A percentile compares a stretch with the other conserved stretches of the same genome.
Conservation (phyloP, 2,888 invertebrate genomes). For the Criorhina ranunculi region DNA sequence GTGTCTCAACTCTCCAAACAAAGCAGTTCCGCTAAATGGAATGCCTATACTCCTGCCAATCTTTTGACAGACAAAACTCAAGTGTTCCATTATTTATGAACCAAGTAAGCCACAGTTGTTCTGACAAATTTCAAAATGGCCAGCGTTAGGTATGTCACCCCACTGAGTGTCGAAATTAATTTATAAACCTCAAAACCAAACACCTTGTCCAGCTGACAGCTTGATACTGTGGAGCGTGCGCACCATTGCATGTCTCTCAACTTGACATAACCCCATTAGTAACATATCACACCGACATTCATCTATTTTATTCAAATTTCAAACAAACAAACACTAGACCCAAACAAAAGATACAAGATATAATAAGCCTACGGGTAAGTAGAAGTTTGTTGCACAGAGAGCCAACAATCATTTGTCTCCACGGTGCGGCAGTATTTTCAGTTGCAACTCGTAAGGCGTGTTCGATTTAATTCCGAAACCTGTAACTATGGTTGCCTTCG, state of each 20-base stretch:
- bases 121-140: constrained; percentile 35
- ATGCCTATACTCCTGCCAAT: neutral
- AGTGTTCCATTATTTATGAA: constrained; percentile 29
- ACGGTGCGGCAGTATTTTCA: constrained; percentile 22
- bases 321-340: constrained; percentile 25
- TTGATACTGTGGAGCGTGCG: constrained; percentile 44
- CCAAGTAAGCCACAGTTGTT: constrained; percentile 15
- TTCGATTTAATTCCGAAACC: constrained; percentile 71
- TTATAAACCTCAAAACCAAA: constrained; percentile 72
- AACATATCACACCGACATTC: constrained; percentile 52
- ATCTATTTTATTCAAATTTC: constrained; percentile 69
- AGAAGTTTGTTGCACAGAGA: constrained; percentile 56
- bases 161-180: constrained; percentile 69
- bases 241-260: constrained; percentile 66
- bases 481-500: constrained; percentile 57
- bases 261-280: constrained; percentile 75
- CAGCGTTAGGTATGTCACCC: constrained; percentile 33
- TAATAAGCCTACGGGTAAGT: constrained; percentile 50
- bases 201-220: constrained; percentile 73
- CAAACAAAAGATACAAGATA: constrained; percentile 32
- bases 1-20: neutral
- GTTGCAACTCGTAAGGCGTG: constrained; percentile 71
- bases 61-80: constrained; percentile 32
- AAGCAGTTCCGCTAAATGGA: neutral
- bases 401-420: constrained; percentile 63